These are phyloP conservation scores for Ophion ventricosus DNA, from an alignment of 2,888 invertebrate genomes.

Conservation along the genomic window DNA sequence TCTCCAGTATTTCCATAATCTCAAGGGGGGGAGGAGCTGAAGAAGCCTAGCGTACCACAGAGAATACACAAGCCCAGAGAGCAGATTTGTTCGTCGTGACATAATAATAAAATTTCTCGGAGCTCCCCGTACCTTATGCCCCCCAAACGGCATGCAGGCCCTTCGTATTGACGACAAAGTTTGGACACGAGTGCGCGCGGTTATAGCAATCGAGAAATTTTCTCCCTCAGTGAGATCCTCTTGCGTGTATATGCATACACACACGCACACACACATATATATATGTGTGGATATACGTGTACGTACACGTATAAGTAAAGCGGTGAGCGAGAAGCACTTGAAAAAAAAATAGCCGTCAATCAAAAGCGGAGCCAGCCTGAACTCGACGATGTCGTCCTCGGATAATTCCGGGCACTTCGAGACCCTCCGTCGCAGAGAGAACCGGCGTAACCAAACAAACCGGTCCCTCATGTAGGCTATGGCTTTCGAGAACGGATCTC, in stretches of 20 bases:
- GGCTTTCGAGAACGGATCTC: slow-evolving; percentile 60
- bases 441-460: slow-evolving; percentile 71
- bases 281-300: neutral
- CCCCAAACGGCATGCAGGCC: neutral
- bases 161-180: slow-evolving; percentile 34
- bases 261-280: neutral
- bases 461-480: slow-evolving; percentile 35
- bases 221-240: slow-evolving; percentile 32
- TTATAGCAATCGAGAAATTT: slow-evolving; percentile 31
- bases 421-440: slow-evolving; percentile 41
- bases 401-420: slow-evolving; percentile 26
- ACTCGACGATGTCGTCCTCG: slow-evolving; percentile 31
- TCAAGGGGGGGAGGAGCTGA: slow-evolving; percentile 52
- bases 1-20: slow-evolving; percentile 77
- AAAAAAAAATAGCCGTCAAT: slow-evolving; percentile 72
- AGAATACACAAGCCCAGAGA: slow-evolving; percentile 34
- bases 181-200: slow-evolving; percentile 1
- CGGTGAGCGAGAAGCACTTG: slow-evolving; percentile 48
- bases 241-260: neutral
- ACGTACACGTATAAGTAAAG: slow-evolving; percentile 17
- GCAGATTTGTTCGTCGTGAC: slow-evolving; percentile 62
- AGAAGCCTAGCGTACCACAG: neutral
- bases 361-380: slow-evolving; percentile 53
- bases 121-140: neutral
- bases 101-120: slow-evolving; percentile 65